A percentile compares a stretch with the other conserved stretches of the same genome.
These are phyloP conservation scores for Perizoma affinitatum DNA, from an alignment of 2,888 invertebrate genomes.

Conservation along the genomic window DNA sequence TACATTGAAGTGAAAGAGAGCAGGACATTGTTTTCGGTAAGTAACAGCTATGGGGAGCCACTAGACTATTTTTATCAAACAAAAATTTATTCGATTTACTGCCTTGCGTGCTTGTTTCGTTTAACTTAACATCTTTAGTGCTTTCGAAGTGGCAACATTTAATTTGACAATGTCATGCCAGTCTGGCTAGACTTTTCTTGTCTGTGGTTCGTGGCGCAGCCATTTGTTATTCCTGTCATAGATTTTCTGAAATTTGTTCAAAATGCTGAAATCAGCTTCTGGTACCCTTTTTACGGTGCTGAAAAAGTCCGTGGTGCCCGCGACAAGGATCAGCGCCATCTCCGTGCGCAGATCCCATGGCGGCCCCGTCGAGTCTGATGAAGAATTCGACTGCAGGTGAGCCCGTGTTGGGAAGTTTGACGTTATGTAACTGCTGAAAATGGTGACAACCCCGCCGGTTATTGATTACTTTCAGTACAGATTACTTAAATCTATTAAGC, in stretches of 20 bases:
- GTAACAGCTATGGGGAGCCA: too few relatives aligned
- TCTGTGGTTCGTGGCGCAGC: constrained; percentile 62
- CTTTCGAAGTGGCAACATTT: constrained; percentile 1
- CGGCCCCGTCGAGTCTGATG: constrained; percentile 88
- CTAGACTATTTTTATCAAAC: not conserved
- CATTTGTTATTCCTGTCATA: constrained; percentile 75
- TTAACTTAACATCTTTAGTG: constrained; percentile 40
- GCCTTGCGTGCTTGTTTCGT: not conserved
- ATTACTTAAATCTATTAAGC: not conserved
- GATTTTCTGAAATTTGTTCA: constrained; percentile 60
- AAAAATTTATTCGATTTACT: constrained; percentile 10
- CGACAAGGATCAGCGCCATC: constrained; percentile 63
- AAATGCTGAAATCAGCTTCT: constrained; percentile 79
- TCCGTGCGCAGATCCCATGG: constrained; percentile 70
- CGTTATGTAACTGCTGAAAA: constrained; percentile 78
- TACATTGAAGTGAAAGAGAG: too few relatives aligned
- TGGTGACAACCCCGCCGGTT: constrained; percentile 42
- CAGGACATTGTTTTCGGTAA: too few relatives aligned
- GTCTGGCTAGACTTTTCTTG: not conserved
- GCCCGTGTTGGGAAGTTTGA: constrained; percentile 56
- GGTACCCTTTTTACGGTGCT: constrained; percentile 69
- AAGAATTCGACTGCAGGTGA: constrained; percentile 91
- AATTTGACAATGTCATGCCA: not conserved
- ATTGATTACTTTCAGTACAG: constrained; percentile 11
- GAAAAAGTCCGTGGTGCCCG: constrained; percentile 67